Conservation (phyloP, 2,113 vertebrate genomes). For the Gobiocypris rarus region DNA sequence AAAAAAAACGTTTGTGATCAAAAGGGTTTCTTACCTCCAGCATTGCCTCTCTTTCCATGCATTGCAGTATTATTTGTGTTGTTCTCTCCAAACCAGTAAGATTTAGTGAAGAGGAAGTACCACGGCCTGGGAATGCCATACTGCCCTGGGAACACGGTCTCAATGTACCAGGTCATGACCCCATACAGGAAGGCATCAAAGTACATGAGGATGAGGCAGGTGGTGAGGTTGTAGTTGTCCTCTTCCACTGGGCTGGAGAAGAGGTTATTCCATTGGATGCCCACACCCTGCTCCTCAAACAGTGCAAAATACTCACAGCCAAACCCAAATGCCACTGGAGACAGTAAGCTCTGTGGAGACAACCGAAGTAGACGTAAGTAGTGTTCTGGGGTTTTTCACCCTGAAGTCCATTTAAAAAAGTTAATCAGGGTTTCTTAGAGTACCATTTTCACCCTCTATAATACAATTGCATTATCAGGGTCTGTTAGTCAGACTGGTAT, state of each 20-base stretch:
- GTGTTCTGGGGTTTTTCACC: not conserved
- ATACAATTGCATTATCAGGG: not conserved
- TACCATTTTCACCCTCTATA: not conserved
- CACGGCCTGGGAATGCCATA: conserved; percentile 94
- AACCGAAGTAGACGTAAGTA: not conserved
- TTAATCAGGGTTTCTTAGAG: not conserved
- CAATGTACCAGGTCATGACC: conserved; percentile 96
- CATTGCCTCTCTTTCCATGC: conserved; percentile 71
- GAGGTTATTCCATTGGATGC: conserved; percentile 94
- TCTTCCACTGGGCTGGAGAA: conserved; percentile 87
- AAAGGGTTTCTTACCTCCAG: conserved; percentile 78
- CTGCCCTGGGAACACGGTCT: conserved; percentile 96
- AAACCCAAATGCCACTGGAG: conserved; percentile 95
- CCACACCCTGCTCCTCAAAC: conserved; percentile 94
- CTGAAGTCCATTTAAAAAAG: not conserved
- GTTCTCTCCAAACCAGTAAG: conserved; percentile 92
- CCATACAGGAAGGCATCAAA: conserved; percentile 91
- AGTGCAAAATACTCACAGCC: conserved; percentile 95
- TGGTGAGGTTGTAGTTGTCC: conserved; percentile 90
- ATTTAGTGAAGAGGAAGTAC: conserved; percentile 93
- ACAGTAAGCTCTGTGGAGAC: conserved; percentile 86
- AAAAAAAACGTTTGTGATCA: no score
- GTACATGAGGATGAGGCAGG: conserved; percentile 87
- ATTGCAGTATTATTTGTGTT: conserved; percentile 66
- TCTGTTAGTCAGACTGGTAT: not conserved